Percentiles rank a stretch among this genome's conserved stretches.
Evolutionary conservation across 2,888 invertebrate genomes (phyloP).

Genomic region (Mythimna albipuncta): DNA sequence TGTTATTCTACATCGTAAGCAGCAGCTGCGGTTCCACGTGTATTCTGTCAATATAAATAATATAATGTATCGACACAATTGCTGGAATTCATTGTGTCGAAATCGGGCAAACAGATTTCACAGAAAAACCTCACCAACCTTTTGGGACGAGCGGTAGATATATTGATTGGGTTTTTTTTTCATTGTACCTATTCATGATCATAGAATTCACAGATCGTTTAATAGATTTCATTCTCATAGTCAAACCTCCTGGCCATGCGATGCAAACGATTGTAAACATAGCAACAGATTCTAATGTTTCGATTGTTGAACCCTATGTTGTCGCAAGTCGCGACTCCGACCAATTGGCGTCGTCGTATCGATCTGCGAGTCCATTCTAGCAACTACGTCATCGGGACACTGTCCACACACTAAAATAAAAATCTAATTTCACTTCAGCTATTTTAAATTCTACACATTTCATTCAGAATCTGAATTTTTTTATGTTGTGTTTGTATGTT

Average conservation of each 20-base stretch:
- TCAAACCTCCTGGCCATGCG: constrained; percentile 13
- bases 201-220: constrained; percentile 31
- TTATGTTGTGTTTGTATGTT: background rate
- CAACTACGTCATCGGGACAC: constrained; percentile 74
- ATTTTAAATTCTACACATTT: constrained; percentile 26
- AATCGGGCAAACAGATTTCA: constrained; percentile 70
- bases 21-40: constrained; percentile 78
- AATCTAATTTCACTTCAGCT: constrained; percentile 58
- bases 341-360: constrained; percentile 85
- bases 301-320: constrained; percentile 73
- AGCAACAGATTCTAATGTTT: constrained; percentile 73
- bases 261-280: constrained; percentile 63
- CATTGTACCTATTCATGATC: constrained; percentile 27
- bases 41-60: constrained; percentile 69
- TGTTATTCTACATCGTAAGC: constrained; percentile 64
- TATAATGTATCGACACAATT: constrained; percentile 69
- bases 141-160: constrained; percentile 41
- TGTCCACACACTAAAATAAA: constrained; percentile 70
- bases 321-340: constrained; percentile 75
- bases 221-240: constrained; percentile 34
- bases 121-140: constrained; percentile 59
- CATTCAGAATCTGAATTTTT: constrained; percentile 6
- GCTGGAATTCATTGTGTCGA: constrained; percentile 72
- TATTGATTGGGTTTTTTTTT: constrained; percentile 42
- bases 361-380: constrained; percentile 78